Evolutionary conservation across 2,113 vertebrate genomes (phyloP).

Genomic region (Pygoscelis adeliae): DNA sequence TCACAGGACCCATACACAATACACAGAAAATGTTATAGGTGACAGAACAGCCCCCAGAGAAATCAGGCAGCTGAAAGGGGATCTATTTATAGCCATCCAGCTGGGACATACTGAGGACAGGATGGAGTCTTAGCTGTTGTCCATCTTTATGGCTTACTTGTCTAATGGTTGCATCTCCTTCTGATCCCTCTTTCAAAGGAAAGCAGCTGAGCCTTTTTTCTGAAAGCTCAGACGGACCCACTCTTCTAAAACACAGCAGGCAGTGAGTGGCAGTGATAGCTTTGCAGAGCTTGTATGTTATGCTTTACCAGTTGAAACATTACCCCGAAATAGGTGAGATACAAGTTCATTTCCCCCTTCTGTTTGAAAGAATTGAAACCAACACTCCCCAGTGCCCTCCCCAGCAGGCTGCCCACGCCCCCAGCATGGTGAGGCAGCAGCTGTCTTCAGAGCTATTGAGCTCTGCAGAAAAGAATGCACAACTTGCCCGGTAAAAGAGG

Average conservation of each 20-base stretch:
- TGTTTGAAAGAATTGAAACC: not conserved
- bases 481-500: not conserved
- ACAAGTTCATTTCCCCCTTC: not conserved
- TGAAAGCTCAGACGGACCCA: not conserved
- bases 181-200: not conserved
- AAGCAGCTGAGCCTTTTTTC: not conserved
- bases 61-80: not conserved
- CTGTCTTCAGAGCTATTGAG: not conserved
- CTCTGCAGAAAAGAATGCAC: not conserved
- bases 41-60: not conserved
- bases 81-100: not conserved
- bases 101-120: not conserved
- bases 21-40: not conserved
- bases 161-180: not conserved
- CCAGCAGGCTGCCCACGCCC: not conserved
- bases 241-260: slow-evolving; percentile 23
- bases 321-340: not conserved
- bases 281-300: not conserved
- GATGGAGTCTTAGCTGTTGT: not conserved
- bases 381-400: not conserved
- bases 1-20: not conserved
- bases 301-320: not conserved
- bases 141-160: not conserved
- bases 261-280: not conserved
- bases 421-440: not conserved